These are phyloP conservation scores for Okamejei kenojei DNA, from an alignment of 2,797 vertebrate genomes.

Conservation along the genomic window DNA sequence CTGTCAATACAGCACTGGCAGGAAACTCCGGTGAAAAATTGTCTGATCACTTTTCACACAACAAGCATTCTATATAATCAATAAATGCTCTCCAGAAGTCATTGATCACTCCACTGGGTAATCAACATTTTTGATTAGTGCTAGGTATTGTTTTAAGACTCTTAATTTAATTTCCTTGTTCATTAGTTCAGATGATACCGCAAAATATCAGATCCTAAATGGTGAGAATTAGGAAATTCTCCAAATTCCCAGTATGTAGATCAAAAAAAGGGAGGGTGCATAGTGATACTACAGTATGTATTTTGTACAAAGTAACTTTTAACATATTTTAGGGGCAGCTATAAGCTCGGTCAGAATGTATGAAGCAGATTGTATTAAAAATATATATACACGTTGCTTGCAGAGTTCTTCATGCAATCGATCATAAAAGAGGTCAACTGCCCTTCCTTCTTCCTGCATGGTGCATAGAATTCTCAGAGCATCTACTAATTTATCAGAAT, in stretches of 20 bases:
- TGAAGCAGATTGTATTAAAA: not conserved
- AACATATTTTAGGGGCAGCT: not conserved
- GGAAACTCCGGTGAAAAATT: slow-evolving; percentile 39
- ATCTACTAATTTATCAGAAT: not conserved
- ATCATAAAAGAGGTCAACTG: not conserved
- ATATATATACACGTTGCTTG: not conserved
- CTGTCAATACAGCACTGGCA: slow-evolving; percentile 25
- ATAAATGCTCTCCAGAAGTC: slow-evolving; percentile 40
- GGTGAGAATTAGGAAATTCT: not conserved
- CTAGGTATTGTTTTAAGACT: slow-evolving; percentile 18
- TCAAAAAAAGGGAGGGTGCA: not conserved
- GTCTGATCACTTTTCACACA: slow-evolving; percentile 38
- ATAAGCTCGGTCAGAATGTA: not conserved
- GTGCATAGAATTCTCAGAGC: not conserved
- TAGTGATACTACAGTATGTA: not conserved
- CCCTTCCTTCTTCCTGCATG: not conserved
- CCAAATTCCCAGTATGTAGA: not conserved
- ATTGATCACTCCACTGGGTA: slow-evolving; percentile 43
- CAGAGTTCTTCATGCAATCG: not conserved
- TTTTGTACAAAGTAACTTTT: not conserved
- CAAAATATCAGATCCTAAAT: not conserved
- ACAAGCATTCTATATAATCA: slow-evolving; percentile 39
- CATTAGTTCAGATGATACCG: slow-evolving; percentile 3
- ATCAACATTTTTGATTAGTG: slow-evolving; percentile 38
- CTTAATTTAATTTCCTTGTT: slow-evolving; percentile 4